Evolutionary conservation across 1,140 invertebrate species (phyloP), one percentile per base, ranked within the genome.

Genomic region (Drosophila sechellia): DNA sequence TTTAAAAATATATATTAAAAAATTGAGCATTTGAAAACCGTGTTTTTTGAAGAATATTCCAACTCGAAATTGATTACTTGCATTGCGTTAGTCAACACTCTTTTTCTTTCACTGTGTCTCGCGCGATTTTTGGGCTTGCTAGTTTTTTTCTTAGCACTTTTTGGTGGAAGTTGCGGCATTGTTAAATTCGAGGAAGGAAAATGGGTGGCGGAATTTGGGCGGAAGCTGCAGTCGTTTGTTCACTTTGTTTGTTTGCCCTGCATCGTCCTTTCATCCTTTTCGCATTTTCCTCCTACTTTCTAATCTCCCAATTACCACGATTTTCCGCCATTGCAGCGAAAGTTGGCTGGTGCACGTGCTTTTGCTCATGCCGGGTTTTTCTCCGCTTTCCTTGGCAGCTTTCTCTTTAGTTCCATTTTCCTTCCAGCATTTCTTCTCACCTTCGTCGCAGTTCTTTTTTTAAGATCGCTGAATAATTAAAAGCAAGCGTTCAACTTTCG

Each of bases 401-500:
- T 43, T 57, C 46, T 43, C 40, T 39, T 22, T 49, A 56, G 0
- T 22, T 31, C 43, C 12, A 46, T 46, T 46, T n/a, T 15, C n/a
- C n/a, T 13, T 11, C 3, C 8, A 35, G 22, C n/a, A 27, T 56
- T 70, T 25, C 1, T 6, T 42, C 37, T 11, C 53, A 40, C 35
- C 4, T 5, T 46, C 6, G 13, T 6, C 40, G 42, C 48, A 54
- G 37, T 50, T 35, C 55, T 37, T 61, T 50, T 64, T 68, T 68
- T 74, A 59, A 86, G 81, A 78, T 80, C 69, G 81, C 25, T 83
- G 79, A 87, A 87, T 87, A 89, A 87, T 87, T 87, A 89, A 87
- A 86, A 79, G 53, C 50, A 57, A 73, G 48, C 64, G 83, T 74
- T 60, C 75, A 77, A 86, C 79, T 89, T 83, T 79, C 63, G 79